phyloP scores from a whole-genome alignment of 2,113 vertebrate species.

The Ovis canadensis region DNA sequence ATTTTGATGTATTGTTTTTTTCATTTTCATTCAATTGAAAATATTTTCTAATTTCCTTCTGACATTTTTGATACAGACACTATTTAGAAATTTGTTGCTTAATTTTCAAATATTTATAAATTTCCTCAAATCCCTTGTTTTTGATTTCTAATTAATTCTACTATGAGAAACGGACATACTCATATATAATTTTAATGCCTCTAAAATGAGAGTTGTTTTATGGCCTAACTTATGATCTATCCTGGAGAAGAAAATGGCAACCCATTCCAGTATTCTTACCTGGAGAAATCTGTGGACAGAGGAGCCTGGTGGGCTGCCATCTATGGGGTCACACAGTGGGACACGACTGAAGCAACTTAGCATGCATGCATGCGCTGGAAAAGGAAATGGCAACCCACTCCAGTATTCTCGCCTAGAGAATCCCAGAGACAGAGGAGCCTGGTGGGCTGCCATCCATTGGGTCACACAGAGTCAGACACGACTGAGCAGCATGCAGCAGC shows the following conservation, averaged over 20 bases:
- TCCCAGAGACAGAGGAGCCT: not conserved
- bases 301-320: not conserved
- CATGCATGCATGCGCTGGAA: not conserved
- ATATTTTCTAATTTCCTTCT: not conserved
- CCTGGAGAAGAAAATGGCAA: not conserved
- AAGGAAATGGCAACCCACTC: not conserved
- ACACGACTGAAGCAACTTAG: not conserved
- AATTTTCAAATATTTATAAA: not conserved
- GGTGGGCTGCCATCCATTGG: not conserved
- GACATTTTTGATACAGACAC: not conserved
- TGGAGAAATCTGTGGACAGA: not conserved
- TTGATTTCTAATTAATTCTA: not conserved
- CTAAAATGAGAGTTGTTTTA: not conserved
- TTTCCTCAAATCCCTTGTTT: not conserved
- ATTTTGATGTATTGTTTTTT: not conserved
- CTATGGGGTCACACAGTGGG: not conserved
- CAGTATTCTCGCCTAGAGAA: not conserved
- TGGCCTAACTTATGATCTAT: not conserved
- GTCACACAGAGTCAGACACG: not conserved
- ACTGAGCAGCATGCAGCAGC: not conserved
- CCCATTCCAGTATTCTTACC: not conserved
- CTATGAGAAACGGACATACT: not conserved
- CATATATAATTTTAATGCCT: not conserved
- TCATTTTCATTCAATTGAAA: constrained; percentile 13
- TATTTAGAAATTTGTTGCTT: not conserved